phyloP scores from a whole-genome alignment of 2,797 vertebrate genomes.

The Tokudaia muenninki region DNA sequence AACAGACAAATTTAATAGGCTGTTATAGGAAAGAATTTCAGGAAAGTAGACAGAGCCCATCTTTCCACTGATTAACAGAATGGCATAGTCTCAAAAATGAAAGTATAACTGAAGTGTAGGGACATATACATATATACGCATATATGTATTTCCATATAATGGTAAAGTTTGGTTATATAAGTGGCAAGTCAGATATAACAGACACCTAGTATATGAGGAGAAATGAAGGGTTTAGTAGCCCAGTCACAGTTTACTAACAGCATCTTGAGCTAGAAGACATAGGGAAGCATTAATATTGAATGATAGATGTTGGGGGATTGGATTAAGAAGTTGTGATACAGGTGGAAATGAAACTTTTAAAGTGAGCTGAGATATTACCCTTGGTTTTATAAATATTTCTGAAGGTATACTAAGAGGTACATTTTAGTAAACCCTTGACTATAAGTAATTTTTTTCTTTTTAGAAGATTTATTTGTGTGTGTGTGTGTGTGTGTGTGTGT shows the following conservation, averaged over 20 bases:
- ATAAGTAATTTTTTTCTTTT: neutral
- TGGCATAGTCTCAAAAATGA: slow-evolving; percentile 24
- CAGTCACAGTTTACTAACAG: neutral
- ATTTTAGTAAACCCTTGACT: neutral
- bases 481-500: neutral
- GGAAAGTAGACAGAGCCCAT: slow-evolving; percentile 18
- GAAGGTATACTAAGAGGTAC: neutral
- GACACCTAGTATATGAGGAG: neutral
- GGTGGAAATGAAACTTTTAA: neutral
- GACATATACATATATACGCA: neutral
- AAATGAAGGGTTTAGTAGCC: neutral
- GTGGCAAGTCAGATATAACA: neutral
- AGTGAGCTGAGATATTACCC: neutral
- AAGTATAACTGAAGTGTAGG: neutral
- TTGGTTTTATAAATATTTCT: slow-evolving; percentile 4
- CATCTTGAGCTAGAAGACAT: neutral
- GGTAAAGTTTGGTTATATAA: neutral
- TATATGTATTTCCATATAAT: neutral
- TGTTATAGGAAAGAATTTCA: slow-evolving; percentile 32
- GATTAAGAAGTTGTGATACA: neutral
- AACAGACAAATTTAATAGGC: slow-evolving; percentile 35
- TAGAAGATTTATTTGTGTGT: neutral
- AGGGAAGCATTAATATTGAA: neutral
- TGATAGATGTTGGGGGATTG: neutral
- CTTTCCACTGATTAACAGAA: slow-evolving; percentile 48